phyloP scores from a whole-genome alignment of 2,888 invertebrate genomes.

The Chymomyza caudatula region DNA sequence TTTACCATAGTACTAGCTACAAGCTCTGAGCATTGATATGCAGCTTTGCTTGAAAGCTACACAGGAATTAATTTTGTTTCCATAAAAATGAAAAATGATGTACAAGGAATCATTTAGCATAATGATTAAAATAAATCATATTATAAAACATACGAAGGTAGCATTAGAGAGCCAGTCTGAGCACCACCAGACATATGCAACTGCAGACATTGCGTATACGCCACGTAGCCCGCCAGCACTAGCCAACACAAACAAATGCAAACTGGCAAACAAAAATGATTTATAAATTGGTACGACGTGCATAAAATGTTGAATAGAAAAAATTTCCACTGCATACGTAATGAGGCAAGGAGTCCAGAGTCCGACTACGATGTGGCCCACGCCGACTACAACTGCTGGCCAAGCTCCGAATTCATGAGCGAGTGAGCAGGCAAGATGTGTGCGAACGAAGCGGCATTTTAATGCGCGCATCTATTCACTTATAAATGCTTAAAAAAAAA shows the following conservation, averaged over 20 bases:
- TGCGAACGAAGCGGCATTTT: constrained; percentile 59
- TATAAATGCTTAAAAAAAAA: constrained; percentile 70
- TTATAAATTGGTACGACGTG: constrained; percentile 76
- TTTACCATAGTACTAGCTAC: no score
- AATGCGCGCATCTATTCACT: constrained; percentile 72
- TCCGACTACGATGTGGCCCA: background rate
- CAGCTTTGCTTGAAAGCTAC: constrained; percentile 23
- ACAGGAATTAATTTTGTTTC: constrained; percentile 47
- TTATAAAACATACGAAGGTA: constrained; percentile 40
- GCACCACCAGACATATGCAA: constrained; percentile 33
- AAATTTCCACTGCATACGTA: constrained; percentile 67
- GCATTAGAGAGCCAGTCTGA: constrained; percentile 8
- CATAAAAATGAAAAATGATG: constrained; percentile 53
- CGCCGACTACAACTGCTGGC: constrained; percentile 26
- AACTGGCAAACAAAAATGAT: constrained; percentile 74
- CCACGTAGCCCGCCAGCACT: constrained; percentile 50
- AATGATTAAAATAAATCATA: constrained; percentile 72
- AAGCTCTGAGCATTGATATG: constrained; percentile 26
- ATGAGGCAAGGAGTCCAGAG: constrained; percentile 39
- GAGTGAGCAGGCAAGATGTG: constrained; percentile 7
- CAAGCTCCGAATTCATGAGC: constrained; percentile 48
- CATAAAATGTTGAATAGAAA: constrained; percentile 72
- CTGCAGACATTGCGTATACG: constrained; percentile 52
- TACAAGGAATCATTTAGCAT: constrained; percentile 65
- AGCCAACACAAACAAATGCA: constrained; percentile 48